Evolutionary conservation across 23 tunicate species (phyloP), one percentile per base, ranked within the genome.

Genomic region (Clavelina lepadiformis): DNA sequence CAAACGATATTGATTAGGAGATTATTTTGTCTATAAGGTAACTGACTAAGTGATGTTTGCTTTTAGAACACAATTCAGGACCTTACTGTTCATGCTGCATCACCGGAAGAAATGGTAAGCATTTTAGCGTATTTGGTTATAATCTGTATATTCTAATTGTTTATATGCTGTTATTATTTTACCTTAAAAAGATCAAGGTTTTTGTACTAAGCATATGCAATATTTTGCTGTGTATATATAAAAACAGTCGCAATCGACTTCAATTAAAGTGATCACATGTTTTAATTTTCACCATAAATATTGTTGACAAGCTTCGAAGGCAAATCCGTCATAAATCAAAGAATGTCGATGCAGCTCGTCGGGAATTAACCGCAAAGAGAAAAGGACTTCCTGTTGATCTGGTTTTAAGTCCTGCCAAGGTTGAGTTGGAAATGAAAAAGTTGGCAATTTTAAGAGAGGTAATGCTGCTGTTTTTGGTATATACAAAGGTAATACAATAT

Each of bases 341-440:
- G 56, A 89, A 89, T 81, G 97, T 80, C 36, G 88, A 80, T 30
- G 79, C 76, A 28, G 97, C 97, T 0, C 58, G 70, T 25, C 50
- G 82, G 46, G 97, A 88, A 38, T 33, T 89, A 26, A 49, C 47
- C 7, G 97, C 97, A 19, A 75, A 69, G 60, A 68, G 58, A 55
- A 22, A 56, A 41, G 88, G 88, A 49, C 69, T 82, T 19, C 83
- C 81, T 41, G 80, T 72, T 47, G 85, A 76, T 30, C 56, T 82
- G 60, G 47, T 82, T 51, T n/a, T 82, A 13, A 89, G 82, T 45
- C 97, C 97, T 31, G 74, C 85, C 18, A 83, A 89, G 46, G 78
- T 89, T 8, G 78, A 89, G 57, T 69, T 81, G 45, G 97, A 89
- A 69, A 89, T 89, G 97, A 81, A 71, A 47, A 89, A 89, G 36